A percentile compares a stretch with the other conserved stretches of the same genome.
phyloP scores from a whole-genome alignment of 1,140 invertebrate species.

The Hyles euphorbiae region DNA sequence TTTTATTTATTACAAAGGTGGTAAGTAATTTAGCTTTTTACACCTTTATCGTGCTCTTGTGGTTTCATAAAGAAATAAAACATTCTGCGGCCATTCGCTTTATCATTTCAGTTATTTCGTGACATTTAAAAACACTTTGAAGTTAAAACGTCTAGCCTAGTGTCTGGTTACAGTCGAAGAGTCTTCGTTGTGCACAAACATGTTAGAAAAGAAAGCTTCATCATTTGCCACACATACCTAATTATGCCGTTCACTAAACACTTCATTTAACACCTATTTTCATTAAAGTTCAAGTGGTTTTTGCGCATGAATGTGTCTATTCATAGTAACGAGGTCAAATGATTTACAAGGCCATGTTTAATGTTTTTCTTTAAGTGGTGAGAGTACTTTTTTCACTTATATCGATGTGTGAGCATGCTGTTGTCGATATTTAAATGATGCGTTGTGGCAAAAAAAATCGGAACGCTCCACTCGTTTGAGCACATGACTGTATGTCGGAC shows the following conservation, averaged over 20 bases:
- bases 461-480: constrained; percentile 31
- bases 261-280: no score
- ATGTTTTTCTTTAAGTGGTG: constrained; percentile 41
- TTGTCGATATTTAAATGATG: constrained; percentile 52
- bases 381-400: constrained; percentile 41
- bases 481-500: constrained; percentile 36
- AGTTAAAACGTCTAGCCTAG: not conserved
- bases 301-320: constrained; percentile 12
- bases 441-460: constrained; percentile 38
- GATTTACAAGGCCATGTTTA: constrained; percentile 24
- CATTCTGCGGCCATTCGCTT: constrained; percentile 4
- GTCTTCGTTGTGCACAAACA: no score
- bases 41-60: constrained; percentile 12
- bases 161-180: not conserved
- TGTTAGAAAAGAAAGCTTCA: no score
- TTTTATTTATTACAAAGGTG: constrained; percentile 5
- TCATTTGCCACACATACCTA: no score
- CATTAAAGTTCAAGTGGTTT: no score
- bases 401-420: constrained; percentile 37
- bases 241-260: no score
- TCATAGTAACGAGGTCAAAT: constrained; percentile 37
- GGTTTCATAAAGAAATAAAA: constrained; percentile 7
- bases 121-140: not conserved
- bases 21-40: constrained; percentile 13
- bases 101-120: not conserved